Evolutionary conservation across 2,113 vertebrate species (phyloP), one percentile per base, ranked within the genome.

Genomic region (Ptilonorhynchus violaceus): DNA sequence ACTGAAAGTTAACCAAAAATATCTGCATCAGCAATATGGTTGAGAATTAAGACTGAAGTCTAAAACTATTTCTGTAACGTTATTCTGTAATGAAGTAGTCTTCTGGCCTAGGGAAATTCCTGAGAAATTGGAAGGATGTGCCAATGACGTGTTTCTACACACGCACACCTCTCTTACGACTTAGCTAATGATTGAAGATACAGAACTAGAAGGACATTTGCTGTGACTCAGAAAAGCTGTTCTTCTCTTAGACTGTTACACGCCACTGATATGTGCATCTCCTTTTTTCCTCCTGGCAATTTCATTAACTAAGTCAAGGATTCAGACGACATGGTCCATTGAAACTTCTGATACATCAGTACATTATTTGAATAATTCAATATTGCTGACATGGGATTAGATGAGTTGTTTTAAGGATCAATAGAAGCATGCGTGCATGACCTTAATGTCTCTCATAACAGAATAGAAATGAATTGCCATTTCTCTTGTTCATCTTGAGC

Each of bases 401-500:
- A 59, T 85, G n/a, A 24, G 33, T 64, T 94, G 22, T 56, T 95
- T 72, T 60, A 60, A 82, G 39, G 25, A 47, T 79, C 46, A 64
- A 16, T 64, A 42, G 41, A 88, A 70, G 52, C 0, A 0, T 17
- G 15, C 0, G 0, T 41, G 44, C 3, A 0, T 72, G 62, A 68
- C 49, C 9, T 31, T 85, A 44, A 72, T 60, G 28, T 64, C 80
- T 87, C 11, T 62, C 22, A 49, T 31, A 59, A 49, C 8, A 49
- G 77, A 85, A 78, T 11, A 64, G 52, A 82, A 93, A 69, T n/a
- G 0, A 78, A 59, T 91, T 68, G 21, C 28, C 6, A 15, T 76
- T 93, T 58, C 14, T 33, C 16, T 62, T 69, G 8, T 39, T 93
- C 27, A 27, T 85, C 50, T 66, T 79, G 44, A 41, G 14, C 0